Evolutionary conservation across 2,888 invertebrate genomes (phyloP), one percentile per base, ranked within the genome.

Genomic region (Coelogynopora nodosa): DNA sequence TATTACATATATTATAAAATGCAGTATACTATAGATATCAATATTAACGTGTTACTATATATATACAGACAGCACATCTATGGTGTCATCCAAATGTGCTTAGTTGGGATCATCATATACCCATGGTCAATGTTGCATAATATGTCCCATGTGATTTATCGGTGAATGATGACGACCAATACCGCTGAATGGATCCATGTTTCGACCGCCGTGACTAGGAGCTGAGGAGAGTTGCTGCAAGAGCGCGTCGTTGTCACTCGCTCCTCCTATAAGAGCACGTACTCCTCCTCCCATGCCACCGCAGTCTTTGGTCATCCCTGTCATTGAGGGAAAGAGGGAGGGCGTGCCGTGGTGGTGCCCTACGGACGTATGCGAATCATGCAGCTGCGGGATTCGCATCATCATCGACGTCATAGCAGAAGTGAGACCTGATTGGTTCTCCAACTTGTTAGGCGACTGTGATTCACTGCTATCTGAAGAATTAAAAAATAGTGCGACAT

Each of bases 401-500:
- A 74, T 74, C 74, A 74, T 74, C 23, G 74, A 74, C 74, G 74
- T 74, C 74, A 74, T 74, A 2, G 74, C 74, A 13, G 74, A 74
- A 23, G 74, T 74, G 18, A 74, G 27, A 23, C 74, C 74, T 74
- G 74, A 74, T 74, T 74, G 74, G 74, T 26, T 74, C 18, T 74
- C 74, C 18, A 74, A 26, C 23, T 74, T 74, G 74, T 74, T 74
- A 5, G 74, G 74, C 2, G 74, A 74, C 18, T 74, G 74, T 13
- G 74, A 74, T 10, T 74, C 74, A 74, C 74, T 26, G 27, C 74
- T 74, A 26, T 74, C 74, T 74, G 27, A 26, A 74, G 23, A 74
- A 74, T 23, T n/a, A n/a, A n/a, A n/a, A n/a, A n/a, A n/a, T n/a
- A n/a, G n/a, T n/a, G n/a, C n/a, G n/a, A n/a, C n/a, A n/a, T n/a